Percentiles rank a stretch among this genome's conserved stretches.
phyloP scores from a whole-genome alignment of 2,888 invertebrate species.

The Noctua comes region DNA sequence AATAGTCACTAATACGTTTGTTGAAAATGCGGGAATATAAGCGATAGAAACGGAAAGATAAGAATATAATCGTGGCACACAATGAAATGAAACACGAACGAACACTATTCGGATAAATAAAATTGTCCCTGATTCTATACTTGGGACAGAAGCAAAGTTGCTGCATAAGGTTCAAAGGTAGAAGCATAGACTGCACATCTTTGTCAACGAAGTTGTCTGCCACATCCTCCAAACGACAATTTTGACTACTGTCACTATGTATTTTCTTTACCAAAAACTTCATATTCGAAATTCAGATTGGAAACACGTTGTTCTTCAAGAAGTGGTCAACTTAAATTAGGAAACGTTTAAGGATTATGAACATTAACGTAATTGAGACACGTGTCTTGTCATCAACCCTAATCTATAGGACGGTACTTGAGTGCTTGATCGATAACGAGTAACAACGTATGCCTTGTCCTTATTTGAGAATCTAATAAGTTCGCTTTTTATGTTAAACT shows the following conservation, averaged over 20 bases:
- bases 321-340: not conserved
- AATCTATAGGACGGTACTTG: no score
- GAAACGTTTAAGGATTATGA: not conserved
- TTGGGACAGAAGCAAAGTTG: conserved; percentile 7
- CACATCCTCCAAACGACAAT: no score
- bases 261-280: not conserved
- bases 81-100: conserved; percentile 13
- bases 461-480: no score
- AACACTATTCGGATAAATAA: conserved; percentile 1
- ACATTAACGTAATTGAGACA: conserved; percentile 6
- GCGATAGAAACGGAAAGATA: conserved; percentile 4
- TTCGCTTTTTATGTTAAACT: no score
- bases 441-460: no score
- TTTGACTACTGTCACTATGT: not conserved
- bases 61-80: not conserved
- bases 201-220: conserved; percentile 15
- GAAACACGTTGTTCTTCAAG: not conserved
- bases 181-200: conserved; percentile 29
- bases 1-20: not conserved
- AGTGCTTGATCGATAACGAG: not conserved
- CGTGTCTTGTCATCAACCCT: no score
- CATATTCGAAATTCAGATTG: not conserved
- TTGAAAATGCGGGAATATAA: not conserved
- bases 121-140: conserved; percentile 17
- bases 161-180: conserved; percentile 17